Base-by-base conservation (phyloP, 2,797 vertebrate species). In the Enteromius treurensis region DNA sequence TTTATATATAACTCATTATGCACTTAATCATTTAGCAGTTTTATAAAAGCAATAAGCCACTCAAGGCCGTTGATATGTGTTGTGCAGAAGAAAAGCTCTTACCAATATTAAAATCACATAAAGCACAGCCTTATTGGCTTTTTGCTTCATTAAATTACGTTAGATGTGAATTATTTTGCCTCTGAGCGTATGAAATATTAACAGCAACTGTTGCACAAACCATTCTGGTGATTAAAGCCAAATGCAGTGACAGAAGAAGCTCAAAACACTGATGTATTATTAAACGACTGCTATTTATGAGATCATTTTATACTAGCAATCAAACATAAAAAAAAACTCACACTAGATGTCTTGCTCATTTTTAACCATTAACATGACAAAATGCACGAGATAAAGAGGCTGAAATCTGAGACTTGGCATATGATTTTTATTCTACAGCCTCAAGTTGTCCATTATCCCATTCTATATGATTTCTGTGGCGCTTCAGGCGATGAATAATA, bases 401-500 rank as follows among this genome's bases (percentile, higher is more conserved):
- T 15, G 34, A 26, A n/a, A 34, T 40, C 0, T 55, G 51, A 76
- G 19, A 7, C 17, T 70, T 47, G 15, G 42, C 45, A 4, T 47
- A 8, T 5, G 23, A 21, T 51, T 34, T 29, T 5, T 71, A 32
- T 49, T 19, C 9, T 29, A 0, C 14, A 14, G 75, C 37, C 75
- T 77, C 14, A 19, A 29, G 75, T 19, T 15, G 17, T 58, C 21
- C 37, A 19, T 32, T 4, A 19, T 45, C 40, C 11, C 3, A 17
- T 14, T 64, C 17, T 51, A 17, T 55, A 13, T 69, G 34, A 23
- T 55, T 29, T 21, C 9, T 19, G 37, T 60, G 34, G 4, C 4
- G 47, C 47, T 79, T 55, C 78, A 55, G 78, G 78, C n/a, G 0
- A 17, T 69, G 78, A 53, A 80, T 55, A 69, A 80, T 55, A 26